Base-by-base conservation (phyloP, 1,140 invertebrate genomes). In the Drosophila bifasciata region DNA sequence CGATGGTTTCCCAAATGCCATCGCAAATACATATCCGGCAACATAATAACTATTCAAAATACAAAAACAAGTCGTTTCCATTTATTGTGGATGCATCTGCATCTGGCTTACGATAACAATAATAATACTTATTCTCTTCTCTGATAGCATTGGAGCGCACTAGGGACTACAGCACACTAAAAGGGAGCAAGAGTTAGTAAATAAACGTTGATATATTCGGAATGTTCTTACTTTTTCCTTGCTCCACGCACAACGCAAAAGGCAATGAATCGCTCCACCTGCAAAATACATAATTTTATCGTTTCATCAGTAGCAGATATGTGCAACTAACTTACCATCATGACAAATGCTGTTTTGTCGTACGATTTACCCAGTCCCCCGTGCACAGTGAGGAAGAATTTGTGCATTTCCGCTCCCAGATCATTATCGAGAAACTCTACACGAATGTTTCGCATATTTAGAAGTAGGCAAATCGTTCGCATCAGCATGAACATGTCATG, bases 201-300 rank as follows among this genome's bases (percentile, higher is more conserved):
- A 32, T 32, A 11, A 4, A 32, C 3, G 5, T 9, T 0, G 3
- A 3, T 5, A 4, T 8, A 28, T 3, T 3, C 48, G 16, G 32
- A 59, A 39, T 17, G 13, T 7, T 28, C 57, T 40, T 62, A 73
- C 59, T 17, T 28, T 1, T 50, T 36, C 6, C 21, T 36, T 13
- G 50, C 46, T 5, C 59, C 70, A n/a, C 59, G 70, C 17, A 74
- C 46, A 11, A 74, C 70, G 25, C 70, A 74, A 28, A 64, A 64
- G 1, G 46, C 69, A 36, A 74, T 57, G 3, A 57, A 74, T 0
- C 70, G 69, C 15, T 74, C 69, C 7, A 74, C 16, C 70, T 73
- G 32, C 0, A 71, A 59, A 23, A 17, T 43, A 11, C 0, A 25
- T 3, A 13, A 13, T 13, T 40, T 51, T 5, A 45, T 16, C 7